These are phyloP conservation scores for Avahi laniger DNA, from an alignment of 2,797 vertebrate genomes.

Conservation along the genomic window DNA sequence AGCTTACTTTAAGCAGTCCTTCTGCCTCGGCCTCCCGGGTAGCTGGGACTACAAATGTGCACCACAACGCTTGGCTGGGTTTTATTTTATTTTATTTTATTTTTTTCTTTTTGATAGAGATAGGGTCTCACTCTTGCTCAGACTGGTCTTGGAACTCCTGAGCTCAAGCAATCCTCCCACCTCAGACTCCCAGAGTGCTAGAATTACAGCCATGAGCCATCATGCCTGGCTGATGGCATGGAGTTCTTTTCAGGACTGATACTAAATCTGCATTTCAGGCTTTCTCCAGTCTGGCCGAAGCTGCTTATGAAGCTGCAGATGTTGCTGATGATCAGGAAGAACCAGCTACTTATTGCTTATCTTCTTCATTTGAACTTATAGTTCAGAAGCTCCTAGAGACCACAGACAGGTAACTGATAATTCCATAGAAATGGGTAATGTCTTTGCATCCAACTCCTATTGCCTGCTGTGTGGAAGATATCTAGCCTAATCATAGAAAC, in stretches of 20 bases:
- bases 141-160: too few relatives aligned
- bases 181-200: too few relatives aligned
- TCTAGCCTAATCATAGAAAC: not conserved
- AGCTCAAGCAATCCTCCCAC: too few relatives aligned
- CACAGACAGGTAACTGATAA: conserved; percentile 90
- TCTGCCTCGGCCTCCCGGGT: too few relatives aligned
- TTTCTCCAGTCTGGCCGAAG: conserved; percentile 98
- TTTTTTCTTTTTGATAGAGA: too few relatives aligned
- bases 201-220: too few relatives aligned
- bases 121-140: too few relatives aligned
- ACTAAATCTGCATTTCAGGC: conserved; percentile 86
- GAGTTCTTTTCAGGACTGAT: not conserved
- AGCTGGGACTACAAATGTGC: too few relatives aligned
- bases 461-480: not conserved
- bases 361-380: conserved; percentile 96
- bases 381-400: conserved; percentile 99
- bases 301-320: conserved; percentile 97
- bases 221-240: not conserved
- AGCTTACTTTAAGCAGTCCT: too few relatives aligned
- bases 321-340: conserved; percentile 97
- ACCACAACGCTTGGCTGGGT: too few relatives aligned
- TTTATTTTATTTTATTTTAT: too few relatives aligned
- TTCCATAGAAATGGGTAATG: fast-evolving
- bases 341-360: conserved; percentile 96
- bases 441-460: not conserved